Base-by-base conservation (phyloP, 2,797 vertebrate genomes). In the Echeneis naucrates region DNA sequence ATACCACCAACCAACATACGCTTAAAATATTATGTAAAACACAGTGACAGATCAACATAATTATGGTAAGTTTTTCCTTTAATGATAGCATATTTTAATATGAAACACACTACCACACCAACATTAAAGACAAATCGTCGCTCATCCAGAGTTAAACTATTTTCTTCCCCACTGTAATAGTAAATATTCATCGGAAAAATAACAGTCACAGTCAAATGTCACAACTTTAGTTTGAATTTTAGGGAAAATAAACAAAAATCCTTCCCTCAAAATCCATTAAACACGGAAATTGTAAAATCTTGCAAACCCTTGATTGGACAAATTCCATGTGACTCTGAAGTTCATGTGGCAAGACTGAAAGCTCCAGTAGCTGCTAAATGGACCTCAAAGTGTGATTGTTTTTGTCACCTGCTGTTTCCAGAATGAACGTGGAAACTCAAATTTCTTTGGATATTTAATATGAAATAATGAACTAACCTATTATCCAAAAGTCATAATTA, bases 401-500 rank as follows among this genome's bases (percentile, higher is more conserved):
- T 68, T 32, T 21, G 19, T 53, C 26, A 56, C 8, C 9, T 52
- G 24, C 33, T 59, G 21, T 55, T 65, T 42, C 12, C 47, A 57
- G 26, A 65, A 64, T 8, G 12, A 54, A 19, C 37, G 45, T 14
- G 60, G 33, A 45, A 57, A 35, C 26, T 35, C 21, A 66, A 17
- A 24, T 55, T 23, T 64, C 5, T 45, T 59, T 33, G 21, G 12
- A 37, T 51, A 50, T 60, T 61, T 53, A 27, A 48, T 23, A 58
- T 24, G 57, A 42, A 61, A 11, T 6, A 45, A 40, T 33, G 3
- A 50, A 48, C 17, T 5, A 35, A 23, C 38, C 11, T 60, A 24
- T 48, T 35, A 52, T 54, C 12, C 14, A 16, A 26, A 68, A 44
- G 42, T 44, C 17, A 35, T 50, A 42, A 56, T 50, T 57, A 37